These are phyloP conservation scores for Peromyscus eremicus DNA, from an alignment of 2,797 vertebrate species.

Conservation along the genomic window DNA sequence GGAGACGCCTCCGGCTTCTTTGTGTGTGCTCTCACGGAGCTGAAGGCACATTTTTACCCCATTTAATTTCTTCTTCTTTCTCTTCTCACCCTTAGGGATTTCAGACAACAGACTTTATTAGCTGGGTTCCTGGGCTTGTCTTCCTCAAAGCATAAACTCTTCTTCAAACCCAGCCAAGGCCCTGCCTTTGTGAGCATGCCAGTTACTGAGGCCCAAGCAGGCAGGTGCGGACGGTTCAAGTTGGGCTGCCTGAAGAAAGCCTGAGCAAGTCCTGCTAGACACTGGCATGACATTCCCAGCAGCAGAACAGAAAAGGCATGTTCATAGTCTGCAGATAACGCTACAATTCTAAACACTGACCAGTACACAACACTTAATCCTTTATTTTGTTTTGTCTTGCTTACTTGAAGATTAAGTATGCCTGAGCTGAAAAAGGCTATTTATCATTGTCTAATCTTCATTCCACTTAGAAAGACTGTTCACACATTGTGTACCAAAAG, in stretches of 20 bases:
- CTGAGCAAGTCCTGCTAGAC: background rate
- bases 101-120: constrained; percentile 72
- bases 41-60: constrained; percentile 53
- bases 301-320: background rate
- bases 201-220: background rate
- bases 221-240: constrained; percentile 41
- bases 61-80: constrained; percentile 75
- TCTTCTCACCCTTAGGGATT: constrained; percentile 68
- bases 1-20: constrained; percentile 69
- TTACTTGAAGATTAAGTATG: background rate
- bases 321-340: background rate
- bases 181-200: constrained; percentile 58
- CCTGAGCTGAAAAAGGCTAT: background rate
- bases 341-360: background rate
- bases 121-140: constrained; percentile 46
- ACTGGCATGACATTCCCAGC: background rate
- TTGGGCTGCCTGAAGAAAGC: background rate
- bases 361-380: background rate
- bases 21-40: background rate
- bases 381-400: constrained; percentile 13
- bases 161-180: constrained; percentile 26
- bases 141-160: constrained; percentile 25
- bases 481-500: background rate
- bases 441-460: constrained; percentile 1
- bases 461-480: constrained; percentile 27